A percentile compares a stretch with the other conserved stretches of the same genome.
Evolutionary conservation across 2,888 invertebrate species (phyloP).

Genomic region (Neoascia interrupta): DNA sequence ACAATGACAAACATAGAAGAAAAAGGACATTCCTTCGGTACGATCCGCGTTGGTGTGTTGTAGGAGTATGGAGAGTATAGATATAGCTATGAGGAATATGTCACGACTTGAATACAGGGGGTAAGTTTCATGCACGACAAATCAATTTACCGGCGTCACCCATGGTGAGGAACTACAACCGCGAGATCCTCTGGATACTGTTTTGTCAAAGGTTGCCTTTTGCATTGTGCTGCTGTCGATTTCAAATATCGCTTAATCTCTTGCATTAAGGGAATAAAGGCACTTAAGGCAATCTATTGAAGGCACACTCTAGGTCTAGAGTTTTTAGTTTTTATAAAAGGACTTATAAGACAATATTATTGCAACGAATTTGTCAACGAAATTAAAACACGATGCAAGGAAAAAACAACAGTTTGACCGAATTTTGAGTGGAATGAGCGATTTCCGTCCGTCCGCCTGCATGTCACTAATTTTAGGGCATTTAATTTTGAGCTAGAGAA

Average conservation of each 20-base stretch:
- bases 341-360: no score
- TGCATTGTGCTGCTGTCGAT: constrained; percentile 1
- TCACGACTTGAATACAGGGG: neutral
- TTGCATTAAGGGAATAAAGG: neutral
- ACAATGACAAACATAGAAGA: constrained; percentile 11
- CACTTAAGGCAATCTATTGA: constrained; percentile 10
- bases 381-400: no score
- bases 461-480: no score
- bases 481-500: no score
- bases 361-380: no score
- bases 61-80: neutral
- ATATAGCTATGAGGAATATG: constrained; percentile 1
- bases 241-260: constrained; percentile 10
- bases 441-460: no score
- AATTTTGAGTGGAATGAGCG: no score
- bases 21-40: constrained; percentile 26
- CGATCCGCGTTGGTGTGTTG: neutral
- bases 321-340: no score
- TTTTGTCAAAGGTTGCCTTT: constrained; percentile 1
- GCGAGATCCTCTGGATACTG: neutral
- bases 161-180: constrained; percentile 9
- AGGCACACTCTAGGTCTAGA: no score
- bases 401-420: no score
- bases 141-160: constrained; percentile 23
- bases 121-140: constrained; percentile 1